Percentiles rank a stretch among this genome's conserved stretches.
Evolutionary conservation across 2,888 invertebrate species (phyloP).

Genomic region (Itoplectis maculator): DNA sequence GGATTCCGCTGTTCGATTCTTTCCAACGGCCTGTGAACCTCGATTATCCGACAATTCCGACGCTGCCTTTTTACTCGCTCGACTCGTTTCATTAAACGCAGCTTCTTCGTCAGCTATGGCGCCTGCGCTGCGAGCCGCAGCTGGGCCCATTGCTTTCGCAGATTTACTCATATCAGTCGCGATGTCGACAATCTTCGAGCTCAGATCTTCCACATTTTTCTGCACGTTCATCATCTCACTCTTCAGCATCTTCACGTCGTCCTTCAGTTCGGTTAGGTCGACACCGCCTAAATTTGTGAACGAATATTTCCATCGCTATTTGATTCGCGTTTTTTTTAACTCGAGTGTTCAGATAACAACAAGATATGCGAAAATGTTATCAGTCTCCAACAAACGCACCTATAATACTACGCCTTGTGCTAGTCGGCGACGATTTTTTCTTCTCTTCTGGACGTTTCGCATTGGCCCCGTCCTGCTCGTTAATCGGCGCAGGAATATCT

Average conservation of each 20-base stretch:
- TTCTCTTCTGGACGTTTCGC: conserved; percentile 5
- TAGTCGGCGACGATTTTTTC: conserved; percentile 30
- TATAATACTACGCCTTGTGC: conserved; percentile 55
- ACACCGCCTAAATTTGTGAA: conserved; percentile 53
- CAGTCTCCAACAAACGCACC: conserved; percentile 27
- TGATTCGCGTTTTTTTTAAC: too few species aligned
- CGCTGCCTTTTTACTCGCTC: conserved; percentile 2
- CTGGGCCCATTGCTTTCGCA: background rate
- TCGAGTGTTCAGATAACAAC: too few species aligned
- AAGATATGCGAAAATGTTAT: background rate
- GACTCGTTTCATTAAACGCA: conserved; percentile 18
- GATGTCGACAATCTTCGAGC: conserved; percentile 50
- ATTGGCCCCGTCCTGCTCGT: background rate
- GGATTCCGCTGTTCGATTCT: conserved; percentile 11
- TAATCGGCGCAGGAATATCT: conserved; percentile 7
- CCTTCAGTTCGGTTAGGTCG: conserved; percentile 70
- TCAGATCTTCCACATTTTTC: conserved; percentile 65
- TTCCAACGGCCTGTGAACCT: conserved; percentile 19
- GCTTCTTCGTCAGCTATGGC: conserved; percentile 14
- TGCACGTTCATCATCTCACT: conserved; percentile 67
- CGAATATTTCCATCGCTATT: background rate
- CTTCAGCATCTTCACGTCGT: conserved; percentile 67
- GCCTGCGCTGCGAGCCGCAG: background rate
- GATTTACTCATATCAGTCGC: background rate
- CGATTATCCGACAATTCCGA: conserved; percentile 15